These are phyloP conservation scores for Mesochorus sp. DNA, from an alignment of 2,888 invertebrate genomes.

Conservation along the genomic window DNA sequence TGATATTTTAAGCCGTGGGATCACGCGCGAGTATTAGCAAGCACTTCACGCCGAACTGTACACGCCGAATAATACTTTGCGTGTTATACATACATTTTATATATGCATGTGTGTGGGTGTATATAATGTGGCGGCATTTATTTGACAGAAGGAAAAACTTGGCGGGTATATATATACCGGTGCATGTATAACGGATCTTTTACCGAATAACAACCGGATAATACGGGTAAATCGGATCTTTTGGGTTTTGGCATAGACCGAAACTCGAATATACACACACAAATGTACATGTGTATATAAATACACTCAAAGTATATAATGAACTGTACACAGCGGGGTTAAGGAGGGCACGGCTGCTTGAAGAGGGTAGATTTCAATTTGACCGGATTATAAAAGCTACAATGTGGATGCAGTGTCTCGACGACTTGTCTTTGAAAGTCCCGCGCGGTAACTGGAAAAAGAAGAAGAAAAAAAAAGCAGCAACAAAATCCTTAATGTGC, in stretches of 20 bases:
- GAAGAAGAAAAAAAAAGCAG: constrained; percentile 7
- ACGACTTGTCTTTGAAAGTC: constrained; percentile 29
- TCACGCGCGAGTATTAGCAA: constrained; percentile 16
- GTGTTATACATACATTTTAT: background rate
- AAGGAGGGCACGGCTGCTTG: constrained; percentile 8
- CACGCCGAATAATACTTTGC: constrained; percentile 14
- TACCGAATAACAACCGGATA: constrained; percentile 65
- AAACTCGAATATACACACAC: background rate
- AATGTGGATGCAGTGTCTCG: constrained; percentile 54
- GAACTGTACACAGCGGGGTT: constrained; percentile 1
- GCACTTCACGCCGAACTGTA: constrained; percentile 47
- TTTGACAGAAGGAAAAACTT: constrained; percentile 24
- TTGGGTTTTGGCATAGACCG: constrained; percentile 50
- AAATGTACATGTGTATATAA: constrained; percentile 29
- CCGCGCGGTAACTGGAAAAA: constrained; percentile 6
- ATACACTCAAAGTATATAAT: background rate
- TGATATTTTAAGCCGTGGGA: constrained; percentile 52
- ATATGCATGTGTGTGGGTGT: background rate
- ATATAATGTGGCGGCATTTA: constrained; percentile 15
- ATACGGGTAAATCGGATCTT: constrained; percentile 68
- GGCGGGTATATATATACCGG: background rate
- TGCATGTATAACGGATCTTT: constrained; percentile 64
- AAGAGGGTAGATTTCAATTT: constrained; percentile 64
- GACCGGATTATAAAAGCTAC: constrained; percentile 64
- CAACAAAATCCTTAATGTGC: background rate